Conservation (phyloP, 2,113 vertebrate genomes). For the Lamprologus tigripictilis region DNA sequence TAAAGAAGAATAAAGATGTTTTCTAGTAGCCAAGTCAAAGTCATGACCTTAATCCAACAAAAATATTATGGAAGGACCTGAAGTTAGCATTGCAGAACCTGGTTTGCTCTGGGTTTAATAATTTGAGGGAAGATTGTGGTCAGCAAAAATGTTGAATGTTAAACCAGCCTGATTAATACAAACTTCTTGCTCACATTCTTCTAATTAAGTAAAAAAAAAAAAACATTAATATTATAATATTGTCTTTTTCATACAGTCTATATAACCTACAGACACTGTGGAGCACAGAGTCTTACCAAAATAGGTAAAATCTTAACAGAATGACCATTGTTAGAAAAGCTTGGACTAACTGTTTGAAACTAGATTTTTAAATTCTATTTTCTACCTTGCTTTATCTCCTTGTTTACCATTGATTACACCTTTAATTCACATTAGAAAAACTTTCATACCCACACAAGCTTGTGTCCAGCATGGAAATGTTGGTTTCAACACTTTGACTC, state of each 20-base stretch:
- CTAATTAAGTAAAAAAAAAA: neutral
- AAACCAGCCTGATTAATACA: neutral
- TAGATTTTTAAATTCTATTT: neutral
- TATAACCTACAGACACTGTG: neutral
- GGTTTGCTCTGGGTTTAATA: neutral
- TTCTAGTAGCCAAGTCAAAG: neutral
- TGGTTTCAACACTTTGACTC: conserved; percentile 19
- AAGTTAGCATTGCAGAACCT: neutral
- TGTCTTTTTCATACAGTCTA: neutral
- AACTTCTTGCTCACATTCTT: neutral
- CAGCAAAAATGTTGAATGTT: neutral
- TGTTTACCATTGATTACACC: conserved; percentile 34
- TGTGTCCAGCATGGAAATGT: neutral
- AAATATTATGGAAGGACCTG: neutral
- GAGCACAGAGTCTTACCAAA: neutral
- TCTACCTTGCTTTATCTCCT: conserved; percentile 37
- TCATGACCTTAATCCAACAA: neutral
- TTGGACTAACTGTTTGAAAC: neutral
- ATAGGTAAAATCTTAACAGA: neutral
- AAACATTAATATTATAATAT: neutral
- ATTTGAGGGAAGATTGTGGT: neutral
- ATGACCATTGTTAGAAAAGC: neutral
- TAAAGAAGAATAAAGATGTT: neutral
- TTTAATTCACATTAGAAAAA: conserved; percentile 44
- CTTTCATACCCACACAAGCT: neutral